Base-by-base conservation (phyloP, 2,113 vertebrate genomes). In the Pithys albifrons region DNA sequence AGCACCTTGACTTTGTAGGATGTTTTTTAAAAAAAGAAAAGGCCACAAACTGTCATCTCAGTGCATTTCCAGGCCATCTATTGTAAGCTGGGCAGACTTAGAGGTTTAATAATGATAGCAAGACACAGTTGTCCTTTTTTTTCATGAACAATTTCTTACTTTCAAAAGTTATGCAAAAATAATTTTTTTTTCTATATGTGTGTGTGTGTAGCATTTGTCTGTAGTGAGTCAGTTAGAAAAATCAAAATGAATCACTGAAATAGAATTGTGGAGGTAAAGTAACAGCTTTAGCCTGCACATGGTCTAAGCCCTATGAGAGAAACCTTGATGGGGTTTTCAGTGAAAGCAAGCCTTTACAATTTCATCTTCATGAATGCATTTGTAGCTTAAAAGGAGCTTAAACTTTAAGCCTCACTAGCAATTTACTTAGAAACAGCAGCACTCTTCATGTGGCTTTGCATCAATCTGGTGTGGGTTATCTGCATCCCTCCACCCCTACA, bases 291-390 rank as follows among this genome's bases (percentile, higher is more conserved):
- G 33, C 31, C 39, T 67, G 65, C 0, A 2, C 0, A 0, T 46
- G 48, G 35, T 88, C 23, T 78, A 10, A 57, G 29, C 1, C 2
- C 61, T 89, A 5, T 57, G 45, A 59, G 12, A 82, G 25, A 81
- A 89, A 33, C 39, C 62, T 73, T 86, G 59, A 76, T 78, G 55
- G 19, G 17, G 31, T 70, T 92, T 82, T 92, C 54, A 54, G 58
- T 55, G 41, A 94, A 52, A 69, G 51, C 49, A 93, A 93, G 45
- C 54, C 54, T 39, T 73, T 85, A 37, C 79, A 85, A 61, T 88
- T 96, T 95, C 81, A 91, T 96, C 62, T 87, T 89, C 62, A 13
- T 64, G 14, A 95, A 75, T 87, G 80, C 37, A 35, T 91, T 92
- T 81, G 23, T 71, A 77, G 55, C 62, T 91, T 92, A 37, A 70